Base-by-base conservation (phyloP, 2,113 vertebrate species). In the Spheniscus mendiculus region DNA sequence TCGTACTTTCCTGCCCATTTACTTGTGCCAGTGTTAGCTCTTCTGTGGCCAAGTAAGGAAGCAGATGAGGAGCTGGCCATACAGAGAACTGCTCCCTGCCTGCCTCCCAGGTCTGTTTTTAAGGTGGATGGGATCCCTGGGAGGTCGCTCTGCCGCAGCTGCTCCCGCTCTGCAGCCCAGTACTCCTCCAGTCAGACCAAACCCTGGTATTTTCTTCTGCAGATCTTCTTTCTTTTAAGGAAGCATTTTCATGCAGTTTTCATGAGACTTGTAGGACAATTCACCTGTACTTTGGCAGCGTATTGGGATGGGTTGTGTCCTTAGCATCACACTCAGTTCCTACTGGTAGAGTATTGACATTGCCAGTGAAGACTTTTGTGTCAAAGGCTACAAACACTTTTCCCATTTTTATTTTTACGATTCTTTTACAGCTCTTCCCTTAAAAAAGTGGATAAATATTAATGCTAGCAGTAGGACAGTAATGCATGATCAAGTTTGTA, bases 51-150 rank as follows among this genome's bases (percentile, higher is more conserved):
- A 49, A n/a, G 26, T 20, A 45, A 66, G 1, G 1, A 26, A 81
- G 45, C 45, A 73, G 67, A 21, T 30, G 13, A 65, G 44, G 67
- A 73, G 12, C 47, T 87, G 71, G 12, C 20, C 1, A 0, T 18
- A 15, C 32, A 65, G 44, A n/a, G 26, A 45, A 11, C 32, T 65
- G 36, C 45, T 65, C 36, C 29, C 18, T 76, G 13, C 63, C 76
- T 3, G 0, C 9, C 8, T 81, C 50, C 69, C 36, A 34, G 23
- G 3, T 78, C 34, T 0, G 0, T 34, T 55, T 38, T 67, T 62
- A 30, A 25, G 44, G 40, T 3, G 6, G 29, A 9, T 61, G 32
- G 21, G 22, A 50, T 82, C 44, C 11, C 29, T 44, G n/a, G 27
- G 38, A 76, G 10, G 17, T 49, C 4, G 1, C 30, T 78, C 22